A percentile compares a stretch with the other conserved stretches of the same genome.
phyloP scores from a whole-genome alignment of 2,888 invertebrate genomes.

The Zonitis immaculata region DNA sequence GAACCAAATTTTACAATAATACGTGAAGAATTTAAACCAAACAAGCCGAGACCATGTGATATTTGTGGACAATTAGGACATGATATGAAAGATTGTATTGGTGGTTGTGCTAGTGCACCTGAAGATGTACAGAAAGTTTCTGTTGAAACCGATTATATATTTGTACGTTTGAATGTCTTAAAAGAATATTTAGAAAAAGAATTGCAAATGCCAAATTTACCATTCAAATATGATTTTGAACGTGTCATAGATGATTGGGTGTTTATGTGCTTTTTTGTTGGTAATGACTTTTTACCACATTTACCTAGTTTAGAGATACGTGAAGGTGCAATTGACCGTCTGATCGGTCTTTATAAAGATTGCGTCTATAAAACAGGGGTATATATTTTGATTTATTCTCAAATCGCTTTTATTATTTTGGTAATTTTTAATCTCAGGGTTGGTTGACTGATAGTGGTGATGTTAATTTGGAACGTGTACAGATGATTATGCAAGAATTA shows the following conservation, averaged over 20 bases:
- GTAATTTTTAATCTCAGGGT: constrained; percentile 56
- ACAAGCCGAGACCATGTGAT: constrained; percentile 92
- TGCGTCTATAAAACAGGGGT: constrained; percentile 89
- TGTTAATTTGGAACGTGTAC: constrained; percentile 88
- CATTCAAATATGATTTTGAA: constrained; percentile 93
- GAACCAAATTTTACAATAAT: constrained; percentile 99
- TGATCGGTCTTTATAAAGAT: constrained; percentile 90
- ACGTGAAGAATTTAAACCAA: constrained; percentile 96
- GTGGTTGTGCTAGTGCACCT: constrained; percentile 57
- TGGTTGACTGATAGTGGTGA: constrained; percentile 94
- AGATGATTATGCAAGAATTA: constrained; percentile 89
- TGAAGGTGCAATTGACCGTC: constrained; percentile 92
- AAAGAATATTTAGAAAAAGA: constrained; percentile 91
- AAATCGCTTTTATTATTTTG: constrained; percentile 4
- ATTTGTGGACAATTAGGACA: constrained; percentile 89
- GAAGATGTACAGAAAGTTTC: constrained; percentile 60
- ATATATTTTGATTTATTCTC: constrained; percentile 34
- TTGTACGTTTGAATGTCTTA: constrained; percentile 87
- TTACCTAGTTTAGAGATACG: constrained; percentile 96
- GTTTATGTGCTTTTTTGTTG: constrained; percentile 98
- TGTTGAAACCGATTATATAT: constrained; percentile 82
- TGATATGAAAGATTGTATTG: constrained; percentile 90
- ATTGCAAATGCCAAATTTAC: constrained; percentile 84
- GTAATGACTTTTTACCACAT: constrained; percentile 98
- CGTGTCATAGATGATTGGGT: constrained; percentile 97